Evolutionary conservation across 2,888 invertebrate genomes (phyloP).

Genomic region (Hipparchia semele): DNA sequence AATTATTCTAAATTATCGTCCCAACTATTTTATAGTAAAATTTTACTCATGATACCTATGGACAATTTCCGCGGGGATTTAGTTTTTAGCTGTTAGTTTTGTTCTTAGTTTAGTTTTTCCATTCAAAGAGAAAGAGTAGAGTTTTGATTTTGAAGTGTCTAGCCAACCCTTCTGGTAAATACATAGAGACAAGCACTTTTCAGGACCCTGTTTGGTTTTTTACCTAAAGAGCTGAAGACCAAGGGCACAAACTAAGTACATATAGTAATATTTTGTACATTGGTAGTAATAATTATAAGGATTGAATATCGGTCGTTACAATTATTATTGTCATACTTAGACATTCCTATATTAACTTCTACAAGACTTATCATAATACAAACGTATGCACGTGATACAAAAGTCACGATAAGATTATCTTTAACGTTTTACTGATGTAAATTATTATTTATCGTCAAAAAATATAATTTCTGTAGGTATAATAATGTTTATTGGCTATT

Average conservation of each 20-base stretch:
- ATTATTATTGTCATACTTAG: background rate
- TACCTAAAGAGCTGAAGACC: background rate
- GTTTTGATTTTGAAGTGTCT: too few relatives aligned
- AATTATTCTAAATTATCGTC: too few relatives aligned
- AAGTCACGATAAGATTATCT: slow-evolving; percentile 13
- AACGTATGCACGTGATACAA: slow-evolving; percentile 13
- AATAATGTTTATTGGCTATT: background rate
- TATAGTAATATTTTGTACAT: too few relatives aligned
- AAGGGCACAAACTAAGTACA: too few relatives aligned
- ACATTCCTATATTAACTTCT: background rate
- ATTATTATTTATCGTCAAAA: background rate
- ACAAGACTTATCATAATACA: background rate
- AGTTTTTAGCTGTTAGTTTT: too few relatives aligned
- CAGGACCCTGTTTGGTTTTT: background rate
- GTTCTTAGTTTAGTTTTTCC: too few relatives aligned
- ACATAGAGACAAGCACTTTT: background rate
- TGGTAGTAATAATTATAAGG: too few relatives aligned
- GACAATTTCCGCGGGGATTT: too few relatives aligned
- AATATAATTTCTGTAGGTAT: background rate
- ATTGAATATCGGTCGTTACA: background rate
- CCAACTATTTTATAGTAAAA: too few relatives aligned
- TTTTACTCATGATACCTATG: too few relatives aligned
- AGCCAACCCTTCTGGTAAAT: too few relatives aligned
- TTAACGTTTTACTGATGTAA: slow-evolving; percentile 12
- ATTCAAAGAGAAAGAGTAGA: too few relatives aligned